phyloP scores from a whole-genome alignment of 2,113 vertebrate species.

The Tetrao urogallus region DNA sequence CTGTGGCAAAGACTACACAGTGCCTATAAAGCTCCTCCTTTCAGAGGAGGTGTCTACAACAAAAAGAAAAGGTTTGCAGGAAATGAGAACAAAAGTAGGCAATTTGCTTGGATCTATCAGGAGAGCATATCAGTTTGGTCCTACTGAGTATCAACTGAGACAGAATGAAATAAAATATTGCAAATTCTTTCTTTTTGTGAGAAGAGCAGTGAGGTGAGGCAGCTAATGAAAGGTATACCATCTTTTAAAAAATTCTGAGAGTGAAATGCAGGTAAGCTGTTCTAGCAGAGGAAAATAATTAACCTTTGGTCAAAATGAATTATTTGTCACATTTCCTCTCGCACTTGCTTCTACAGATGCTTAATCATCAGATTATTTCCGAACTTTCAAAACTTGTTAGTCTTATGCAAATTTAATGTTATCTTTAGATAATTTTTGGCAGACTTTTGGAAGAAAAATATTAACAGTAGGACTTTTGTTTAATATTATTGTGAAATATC shows the following conservation, averaged over 20 bases:
- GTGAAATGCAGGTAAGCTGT: not conserved
- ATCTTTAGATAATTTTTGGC: not conserved
- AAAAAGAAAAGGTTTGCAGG: not conserved
- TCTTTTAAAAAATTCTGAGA: not conserved
- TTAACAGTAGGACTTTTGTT: not conserved
- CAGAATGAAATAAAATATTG: not conserved
- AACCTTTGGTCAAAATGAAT: not conserved
- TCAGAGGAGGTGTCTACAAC: not conserved
- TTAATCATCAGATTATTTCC: not conserved
- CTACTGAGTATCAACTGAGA: not conserved
- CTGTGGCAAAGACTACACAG: accelerated
- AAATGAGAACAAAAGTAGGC: not conserved
- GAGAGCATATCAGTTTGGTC: not conserved
- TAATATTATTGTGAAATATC: not conserved
- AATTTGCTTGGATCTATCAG: not conserved
- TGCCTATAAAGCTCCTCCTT: not conserved
- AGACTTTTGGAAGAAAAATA: not conserved
- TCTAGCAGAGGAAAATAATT: not conserved
- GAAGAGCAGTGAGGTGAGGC: not conserved
- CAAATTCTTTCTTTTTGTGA: not conserved
- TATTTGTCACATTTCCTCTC: not conserved
- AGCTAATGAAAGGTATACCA: not conserved
- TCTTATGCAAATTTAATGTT: not conserved
- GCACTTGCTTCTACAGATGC: not conserved
- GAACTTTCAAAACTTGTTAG: not conserved